Percentiles rank a stretch among this genome's conserved stretches.
phyloP scores from a whole-genome alignment of 1,140 invertebrate species.

The Lineus longissimus region DNA sequence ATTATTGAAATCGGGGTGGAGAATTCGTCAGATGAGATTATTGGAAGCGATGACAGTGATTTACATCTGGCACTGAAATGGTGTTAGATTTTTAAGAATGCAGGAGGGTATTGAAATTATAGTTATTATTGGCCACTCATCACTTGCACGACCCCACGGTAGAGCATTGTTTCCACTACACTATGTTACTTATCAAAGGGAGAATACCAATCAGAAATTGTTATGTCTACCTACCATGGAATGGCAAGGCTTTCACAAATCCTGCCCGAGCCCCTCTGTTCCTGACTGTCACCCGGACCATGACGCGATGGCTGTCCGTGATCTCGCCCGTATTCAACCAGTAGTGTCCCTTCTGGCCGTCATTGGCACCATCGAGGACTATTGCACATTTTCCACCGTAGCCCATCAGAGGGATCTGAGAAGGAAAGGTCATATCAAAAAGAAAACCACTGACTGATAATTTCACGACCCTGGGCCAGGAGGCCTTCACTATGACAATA shows the following conservation, averaged over 20 bases:
- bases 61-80: background rate
- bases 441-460: background rate
- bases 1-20: background rate
- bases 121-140: no score
- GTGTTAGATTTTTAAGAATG: no score
- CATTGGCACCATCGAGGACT: conserved; percentile 18
- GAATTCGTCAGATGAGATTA: background rate
- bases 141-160: no score
- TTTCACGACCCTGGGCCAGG: no score
- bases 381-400: conserved; percentile 26
- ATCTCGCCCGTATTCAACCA: conserved; percentile 21
- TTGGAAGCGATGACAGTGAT: background rate
- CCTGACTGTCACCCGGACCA: conserved; percentile 19
- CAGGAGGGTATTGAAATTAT: no score
- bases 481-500: background rate
- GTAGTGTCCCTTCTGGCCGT: conserved; percentile 16
- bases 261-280: conserved; percentile 25
- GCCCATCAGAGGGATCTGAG: conserved; percentile 26
- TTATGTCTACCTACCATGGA: conserved; percentile 17
- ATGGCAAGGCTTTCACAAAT: conserved; percentile 24
- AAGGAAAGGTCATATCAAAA: background rate
- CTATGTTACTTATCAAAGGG: no score
- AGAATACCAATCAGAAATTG: background rate
- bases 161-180: no score
- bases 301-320: conserved; percentile 10